Evolutionary conservation across 2,797 vertebrate genomes (phyloP).

Genomic region (Pelobates cultripes): DNA sequence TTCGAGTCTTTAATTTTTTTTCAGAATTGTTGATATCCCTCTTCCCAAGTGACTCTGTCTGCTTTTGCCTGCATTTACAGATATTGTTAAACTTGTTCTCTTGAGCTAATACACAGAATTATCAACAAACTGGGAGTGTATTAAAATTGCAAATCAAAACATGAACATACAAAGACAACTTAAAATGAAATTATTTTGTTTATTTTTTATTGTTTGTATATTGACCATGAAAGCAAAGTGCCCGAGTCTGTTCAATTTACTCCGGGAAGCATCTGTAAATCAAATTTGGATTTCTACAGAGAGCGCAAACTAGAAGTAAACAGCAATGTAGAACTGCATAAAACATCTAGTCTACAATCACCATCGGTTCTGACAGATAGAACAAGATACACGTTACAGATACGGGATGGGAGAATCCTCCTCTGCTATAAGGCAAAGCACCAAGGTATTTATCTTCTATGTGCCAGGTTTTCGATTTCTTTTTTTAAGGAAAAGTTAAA

Average conservation of each 20-base stretch:
- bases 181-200: slow-evolving; percentile 69
- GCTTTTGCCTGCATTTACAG: slow-evolving; percentile 13
- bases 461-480: slow-evolving; percentile 46
- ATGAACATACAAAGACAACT: slow-evolving; percentile 59
- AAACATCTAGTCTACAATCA: slow-evolving; percentile 68
- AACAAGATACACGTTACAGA: slow-evolving; percentile 69
- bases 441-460: slow-evolving; percentile 60
- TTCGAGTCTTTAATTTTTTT: slow-evolving; percentile 20
- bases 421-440: slow-evolving; percentile 52
- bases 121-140: slow-evolving; percentile 20
- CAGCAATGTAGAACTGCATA: slow-evolving; percentile 56
- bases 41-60: slow-evolving; percentile 32
- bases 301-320: slow-evolving; percentile 70
- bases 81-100: slow-evolving; percentile 27
- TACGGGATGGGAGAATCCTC: slow-evolving; percentile 61
- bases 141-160: slow-evolving; percentile 60
- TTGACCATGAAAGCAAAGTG: slow-evolving; percentile 69
- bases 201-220: slow-evolving; percentile 65
- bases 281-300: slow-evolving; percentile 66
- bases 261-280: slow-evolving; percentile 66
- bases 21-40: slow-evolving; percentile 28
- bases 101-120: slow-evolving; percentile 38
- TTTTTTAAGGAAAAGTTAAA: no score
- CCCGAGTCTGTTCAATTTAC: slow-evolving; percentile 66
- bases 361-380: slow-evolving; percentile 68